phyloP scores from a whole-genome alignment of 53 echinoderm and acorn worm genomes.

The Echinarachnius parma region DNA sequence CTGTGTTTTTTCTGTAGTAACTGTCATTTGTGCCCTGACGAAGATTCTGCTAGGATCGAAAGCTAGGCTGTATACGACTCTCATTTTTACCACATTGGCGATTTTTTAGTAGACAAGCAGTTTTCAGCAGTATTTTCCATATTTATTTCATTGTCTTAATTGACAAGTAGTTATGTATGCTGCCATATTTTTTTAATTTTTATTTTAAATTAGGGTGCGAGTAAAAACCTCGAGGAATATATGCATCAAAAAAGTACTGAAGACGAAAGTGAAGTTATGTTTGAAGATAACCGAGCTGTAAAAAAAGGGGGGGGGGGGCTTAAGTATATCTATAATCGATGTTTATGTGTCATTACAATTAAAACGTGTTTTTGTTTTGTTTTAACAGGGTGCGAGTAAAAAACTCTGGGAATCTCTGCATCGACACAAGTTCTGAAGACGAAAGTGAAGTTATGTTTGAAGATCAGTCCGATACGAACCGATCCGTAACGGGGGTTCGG shows the following conservation, averaged over 20 bases:
- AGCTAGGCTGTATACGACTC: too few relatives aligned
- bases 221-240: slow-evolving; percentile 32
- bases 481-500: slow-evolving; percentile 22
- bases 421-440: slow-evolving; percentile 29
- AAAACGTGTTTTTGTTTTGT: background rate
- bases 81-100: too few relatives aligned
- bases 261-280: slow-evolving; percentile 41
- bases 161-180: too few relatives aligned
- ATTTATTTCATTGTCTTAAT: too few relatives aligned
- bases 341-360: background rate
- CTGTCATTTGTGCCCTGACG: too few relatives aligned
- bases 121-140: too few relatives aligned
- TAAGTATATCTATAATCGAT: background rate
- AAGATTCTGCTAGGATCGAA: too few relatives aligned
- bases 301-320: background rate
- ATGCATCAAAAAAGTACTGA: slow-evolving; percentile 31
- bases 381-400: slow-evolving; percentile 31
- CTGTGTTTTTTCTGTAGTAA: too few relatives aligned
- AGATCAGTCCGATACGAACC: slow-evolving; percentile 61
- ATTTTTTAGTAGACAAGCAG: too few relatives aligned
- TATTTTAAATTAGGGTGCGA: slow-evolving; percentile 20
- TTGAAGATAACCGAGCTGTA: slow-evolving; percentile 57
- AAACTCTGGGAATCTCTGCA: slow-evolving; percentile 33
- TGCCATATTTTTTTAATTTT: too few relatives aligned
- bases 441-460: slow-evolving; percentile 56